Conservation (phyloP, 2,113 vertebrate species). For the Apteryx owenii region DNA sequence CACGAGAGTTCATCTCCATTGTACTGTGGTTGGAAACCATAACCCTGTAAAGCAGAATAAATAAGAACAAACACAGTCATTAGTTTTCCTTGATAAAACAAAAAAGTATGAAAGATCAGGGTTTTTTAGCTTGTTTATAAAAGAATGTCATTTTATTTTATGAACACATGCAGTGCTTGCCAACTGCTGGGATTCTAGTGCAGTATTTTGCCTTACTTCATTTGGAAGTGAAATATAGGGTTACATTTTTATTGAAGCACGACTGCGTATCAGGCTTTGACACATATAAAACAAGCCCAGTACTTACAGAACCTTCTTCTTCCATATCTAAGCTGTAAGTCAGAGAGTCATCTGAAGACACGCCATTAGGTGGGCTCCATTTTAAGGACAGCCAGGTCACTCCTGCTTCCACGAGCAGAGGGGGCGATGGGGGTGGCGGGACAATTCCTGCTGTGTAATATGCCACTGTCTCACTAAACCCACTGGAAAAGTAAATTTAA, state of each 20-base stretch:
- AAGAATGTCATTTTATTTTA: not conserved
- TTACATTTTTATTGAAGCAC: not conserved
- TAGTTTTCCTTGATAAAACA: not conserved
- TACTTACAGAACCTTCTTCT: slow-evolving; percentile 81
- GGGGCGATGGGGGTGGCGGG: slow-evolving; percentile 69
- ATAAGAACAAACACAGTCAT: not conserved
- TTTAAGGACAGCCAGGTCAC: slow-evolving; percentile 75
- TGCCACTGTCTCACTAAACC: slow-evolving; percentile 77
- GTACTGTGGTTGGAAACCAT: slow-evolving; percentile 83
- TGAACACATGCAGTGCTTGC: not conserved
- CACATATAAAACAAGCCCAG: not conserved
- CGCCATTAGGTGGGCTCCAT: slow-evolving; percentile 76
- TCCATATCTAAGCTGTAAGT: slow-evolving; percentile 84
- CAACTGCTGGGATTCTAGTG: not conserved
- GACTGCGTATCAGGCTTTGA: not conserved
- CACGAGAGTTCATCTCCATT: slow-evolving; percentile 81
- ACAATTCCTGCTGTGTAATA: slow-evolving; percentile 77
- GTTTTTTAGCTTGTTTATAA: not conserved
- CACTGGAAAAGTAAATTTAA: slow-evolving; percentile 52
- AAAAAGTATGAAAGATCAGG: not conserved
- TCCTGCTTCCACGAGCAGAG: slow-evolving; percentile 67
- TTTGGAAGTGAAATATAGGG: not conserved
- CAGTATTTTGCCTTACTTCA: not conserved
- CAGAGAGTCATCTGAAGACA: slow-evolving; percentile 60
- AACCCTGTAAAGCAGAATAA: slow-evolving; percentile 65